Evolutionary conservation across 2,888 invertebrate species (phyloP), one percentile per base, ranked within the genome.

Genomic region (Fragum whitleyi): DNA sequence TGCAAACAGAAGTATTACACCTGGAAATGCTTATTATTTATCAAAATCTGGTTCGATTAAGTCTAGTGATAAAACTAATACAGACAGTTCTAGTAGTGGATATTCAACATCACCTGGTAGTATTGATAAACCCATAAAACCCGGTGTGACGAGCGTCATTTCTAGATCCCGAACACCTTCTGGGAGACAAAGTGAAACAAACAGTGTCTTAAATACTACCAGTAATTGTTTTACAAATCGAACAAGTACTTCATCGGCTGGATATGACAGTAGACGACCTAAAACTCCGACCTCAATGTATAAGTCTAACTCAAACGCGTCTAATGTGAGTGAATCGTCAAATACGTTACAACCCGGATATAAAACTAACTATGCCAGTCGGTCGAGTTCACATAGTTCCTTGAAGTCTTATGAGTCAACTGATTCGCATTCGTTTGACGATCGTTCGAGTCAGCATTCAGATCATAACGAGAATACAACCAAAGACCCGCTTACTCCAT

Each of bases 311-410:
- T 77, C 82, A 23, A 84, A 85, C 28, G 26, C 55, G 21, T 79
- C 82, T 7, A 76, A 75, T 23, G 55, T 77, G 7, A 77, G 81
- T 74, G 81, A 85, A n/a, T 29, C 26, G 19, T 57, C 77, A 14
- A 39, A 62, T 39, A 69, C 68, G 2, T 55, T 51, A 23, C 69
- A 65, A 23, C 65, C 65, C 21, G 42, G 26, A 21, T 65, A 42
- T 65, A 39, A 36, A 65, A 65, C 11, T 42, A 47, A 65, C 16
- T 73, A 73, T 51, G 61, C 61, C 29, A 75, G 77, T 42, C 51
- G 81, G 32, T 78, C 79, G 0, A 85, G 85, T 71, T 84, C 84
- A n/a, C 81, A 84, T 21, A 84, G 79, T 74, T 84, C 84, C 6
- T 69, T 84, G 7, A 72, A 79, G 1, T 84, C 84, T 6, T 79